phyloP scores from a whole-genome alignment of 2,113 vertebrate species.

The human region GRCh38 chrX:6057001-6057500 shows the following conservation, averaged over 20 bases:
- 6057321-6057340: no score
- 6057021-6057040: rapidly evolving
- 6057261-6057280: rapidly evolving
- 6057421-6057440: rapidly evolving
- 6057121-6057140: rapidly evolving
- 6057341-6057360: rapidly evolving
- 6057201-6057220: rapidly evolving
- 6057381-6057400: rapidly evolving
- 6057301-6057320: rapidly evolving
- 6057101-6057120: no score
- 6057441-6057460: rapidly evolving
- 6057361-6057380: rapidly evolving
- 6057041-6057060: rapidly evolving
- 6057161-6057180: neutral
- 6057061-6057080: rapidly evolving
- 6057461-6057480: neutral
- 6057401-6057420: neutral
- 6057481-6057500: neutral
- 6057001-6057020: neutral
- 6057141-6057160: rapidly evolving
- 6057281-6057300: rapidly evolving
- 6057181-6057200: rapidly evolving
- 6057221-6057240: rapidly evolving
- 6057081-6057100: rapidly evolving
- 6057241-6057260: neutral